Evolutionary conservation across 2,888 invertebrate genomes (phyloP).

Genomic region (Eupsilia transversa): DNA sequence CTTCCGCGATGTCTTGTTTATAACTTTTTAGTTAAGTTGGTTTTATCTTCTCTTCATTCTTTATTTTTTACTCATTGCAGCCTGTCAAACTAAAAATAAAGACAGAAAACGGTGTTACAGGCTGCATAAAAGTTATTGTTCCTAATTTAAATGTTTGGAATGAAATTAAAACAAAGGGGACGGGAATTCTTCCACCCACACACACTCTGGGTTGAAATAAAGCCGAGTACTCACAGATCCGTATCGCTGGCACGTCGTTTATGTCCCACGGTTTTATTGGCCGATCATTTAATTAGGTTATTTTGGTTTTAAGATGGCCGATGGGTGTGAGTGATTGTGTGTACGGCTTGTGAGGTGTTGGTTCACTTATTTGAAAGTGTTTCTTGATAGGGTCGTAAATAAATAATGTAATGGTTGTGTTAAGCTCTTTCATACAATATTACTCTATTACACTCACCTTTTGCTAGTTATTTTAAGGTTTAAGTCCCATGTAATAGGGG

Average conservation of each 20-base stretch:
- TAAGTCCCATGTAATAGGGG: too few species aligned
- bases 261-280: slow-evolving; percentile 48
- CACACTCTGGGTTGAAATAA: slow-evolving; percentile 29
- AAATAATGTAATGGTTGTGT: background rate
- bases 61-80: background rate
- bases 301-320: slow-evolving; percentile 36
- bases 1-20: background rate
- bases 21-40: background rate
- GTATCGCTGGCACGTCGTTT: slow-evolving; percentile 42
- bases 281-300: slow-evolving; percentile 55
- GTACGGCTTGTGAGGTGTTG: slow-evolving; percentile 18
- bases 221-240: slow-evolving; percentile 36
- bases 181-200: slow-evolving; percentile 41
- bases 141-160: slow-evolving; percentile 65
- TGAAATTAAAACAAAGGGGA: slow-evolving; percentile 63
- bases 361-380: slow-evolving; percentile 5
- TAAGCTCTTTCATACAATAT: background rate
- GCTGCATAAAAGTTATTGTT: slow-evolving; percentile 56
- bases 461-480: too few species aligned
- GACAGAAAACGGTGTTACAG: slow-evolving; percentile 32
- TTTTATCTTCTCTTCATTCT: too few species aligned
- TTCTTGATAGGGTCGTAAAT: slow-evolving; percentile 19
- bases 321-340: slow-evolving; percentile 23
- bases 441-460: too few species aligned
- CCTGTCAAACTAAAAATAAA: background rate